Base-by-base conservation (phyloP, 2,888 invertebrate genomes). In the Thecocarcelia acutangulata region DNA sequence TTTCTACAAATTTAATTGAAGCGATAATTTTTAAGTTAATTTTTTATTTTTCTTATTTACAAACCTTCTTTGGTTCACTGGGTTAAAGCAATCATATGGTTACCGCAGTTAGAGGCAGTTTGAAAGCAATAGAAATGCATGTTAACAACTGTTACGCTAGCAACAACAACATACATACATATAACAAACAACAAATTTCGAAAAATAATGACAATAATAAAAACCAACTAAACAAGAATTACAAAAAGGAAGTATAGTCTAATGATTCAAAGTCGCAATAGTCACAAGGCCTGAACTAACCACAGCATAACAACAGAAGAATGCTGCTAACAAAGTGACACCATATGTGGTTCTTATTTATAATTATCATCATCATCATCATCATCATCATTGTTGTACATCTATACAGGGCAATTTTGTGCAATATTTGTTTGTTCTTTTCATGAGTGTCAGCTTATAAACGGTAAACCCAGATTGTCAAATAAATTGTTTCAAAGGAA, bases 101-200 rank as follows among this genome's bases (percentile, higher is more conserved):
- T n/a, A 37, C 33, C 54, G 40, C 40, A 54, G 19, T 59, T 46
- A 46, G 59, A 61, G 59, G 59, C 78, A 52, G 44, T 72, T 70
- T 24, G 24, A 77, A 58, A 40, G 50, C 42, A 58, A 58, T 44
- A 44, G 52, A 68, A 80, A 28, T 61, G 46, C 69, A 72, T 73
- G 63, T 73, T 73, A 76, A 77, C 81, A 81, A 81, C 66, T 81
- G 81, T 81, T 81, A 73, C 81, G 37, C 46, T 56, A n/a, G 44
- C 28, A 52, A 52, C 44, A 48, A 50, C 42, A 6, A 40, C 24
- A n/a, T n/a, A n/a, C n/a, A n/a, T n/a, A n/a, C n/a, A n/a, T n/a
- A n/a, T n/a, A 50, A 44, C 13, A 68, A 33, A 61, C 3, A 59
- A 8, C 19, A 37, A 68, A 44, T 44, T 52, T 8, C 37, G n/a